Base-by-base conservation (phyloP, 2,113 vertebrate genomes). In the Salvelinus namaycush region DNA sequence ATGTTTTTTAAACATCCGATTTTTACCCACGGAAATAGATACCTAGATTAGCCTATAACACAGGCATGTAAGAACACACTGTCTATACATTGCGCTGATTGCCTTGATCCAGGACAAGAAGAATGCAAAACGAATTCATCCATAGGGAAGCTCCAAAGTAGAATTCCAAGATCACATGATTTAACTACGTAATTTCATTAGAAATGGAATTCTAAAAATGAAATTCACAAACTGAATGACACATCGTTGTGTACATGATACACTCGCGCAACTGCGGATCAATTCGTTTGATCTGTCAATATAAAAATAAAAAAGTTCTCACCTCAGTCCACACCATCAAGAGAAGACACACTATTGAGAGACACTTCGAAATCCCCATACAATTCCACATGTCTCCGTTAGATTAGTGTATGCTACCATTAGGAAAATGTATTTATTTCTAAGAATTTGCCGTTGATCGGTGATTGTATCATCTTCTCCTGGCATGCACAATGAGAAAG, bases 381-480 rank as follows among this genome's bases (percentile, higher is more conserved):
- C 80, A 87, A 85, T 82, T 91, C 93, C 93, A 90, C 93, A 94
- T 94, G 91, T 90, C 92, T 92, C 83, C 84, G 82, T 83, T 88
- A 62, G 86, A 86, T 74, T 81, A 77, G 76, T 83, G 82, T 77
- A 70, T 81, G 79, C 78, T 76, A 83, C 81, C 91, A 91, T 90
- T 0, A 82, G 88, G 72, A 83, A 84, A 77, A 82, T 16, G 26
- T 39, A 18, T 59, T 48, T 65, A 74, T 85, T 69, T 60, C 68
- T 81, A 69, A 64, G 57, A 60, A 59, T 75, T n/a, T 11, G 26
- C 76, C 72, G 80, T 72, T 48, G 72, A 68, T 72, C 72, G 80
- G 76, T 72, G 80, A 81, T 44, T 29, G 65, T 76, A 51, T 89
- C 78, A 81, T 84, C 83, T 72, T 29, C 78, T 84, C 76, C 82